Evolutionary conservation across 2,113 vertebrate species (phyloP).

Genomic region (Crotalus viridis): DNA sequence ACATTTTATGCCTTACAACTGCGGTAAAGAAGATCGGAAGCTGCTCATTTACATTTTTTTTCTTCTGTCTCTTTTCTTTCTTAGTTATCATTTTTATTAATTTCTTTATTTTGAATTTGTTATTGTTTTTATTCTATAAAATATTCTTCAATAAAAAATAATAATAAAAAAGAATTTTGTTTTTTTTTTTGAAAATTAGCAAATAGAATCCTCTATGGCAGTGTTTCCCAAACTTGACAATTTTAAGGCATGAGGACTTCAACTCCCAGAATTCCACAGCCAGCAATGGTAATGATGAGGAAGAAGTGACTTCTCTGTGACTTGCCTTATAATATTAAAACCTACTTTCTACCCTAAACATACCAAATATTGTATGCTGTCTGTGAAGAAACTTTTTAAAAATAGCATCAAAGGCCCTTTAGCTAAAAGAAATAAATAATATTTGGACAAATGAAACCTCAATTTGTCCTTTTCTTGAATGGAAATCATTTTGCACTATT

Average conservation of each 20-base stretch:
- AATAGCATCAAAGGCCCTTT: slow-evolving; percentile 23
- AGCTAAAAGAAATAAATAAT: slow-evolving; percentile 25
- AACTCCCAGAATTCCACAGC: too few species aligned
- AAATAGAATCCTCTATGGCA: slow-evolving; percentile 58
- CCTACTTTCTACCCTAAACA: slow-evolving; percentile 49
- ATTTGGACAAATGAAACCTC: slow-evolving; percentile 21
- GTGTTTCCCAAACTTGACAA: too few species aligned
- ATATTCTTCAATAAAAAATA: not conserved
- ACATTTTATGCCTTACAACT: slow-evolving; percentile 47
- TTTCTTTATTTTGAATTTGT: not conserved
- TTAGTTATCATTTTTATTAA: not conserved
- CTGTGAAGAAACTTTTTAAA: slow-evolving; percentile 16
- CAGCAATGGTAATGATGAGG: slow-evolving; percentile 38
- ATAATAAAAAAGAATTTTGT: slow-evolving; percentile 31
- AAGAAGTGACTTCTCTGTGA: slow-evolving; percentile 43
- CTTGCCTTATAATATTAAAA: slow-evolving; percentile 35
- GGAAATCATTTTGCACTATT: slow-evolving; percentile 35
- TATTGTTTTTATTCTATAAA: not conserved
- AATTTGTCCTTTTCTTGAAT: slow-evolving; percentile 41
- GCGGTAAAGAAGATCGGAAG: not conserved
- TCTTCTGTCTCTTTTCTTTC: not conserved
- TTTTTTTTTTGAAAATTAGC: slow-evolving; percentile 52
- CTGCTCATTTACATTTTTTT: not conserved
- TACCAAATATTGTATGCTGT: slow-evolving; percentile 29
- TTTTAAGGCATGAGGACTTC: too few species aligned